These are phyloP conservation scores for Meghimatium bilineatum DNA, from an alignment of 2,888 invertebrate species.

Conservation along the genomic window DNA sequence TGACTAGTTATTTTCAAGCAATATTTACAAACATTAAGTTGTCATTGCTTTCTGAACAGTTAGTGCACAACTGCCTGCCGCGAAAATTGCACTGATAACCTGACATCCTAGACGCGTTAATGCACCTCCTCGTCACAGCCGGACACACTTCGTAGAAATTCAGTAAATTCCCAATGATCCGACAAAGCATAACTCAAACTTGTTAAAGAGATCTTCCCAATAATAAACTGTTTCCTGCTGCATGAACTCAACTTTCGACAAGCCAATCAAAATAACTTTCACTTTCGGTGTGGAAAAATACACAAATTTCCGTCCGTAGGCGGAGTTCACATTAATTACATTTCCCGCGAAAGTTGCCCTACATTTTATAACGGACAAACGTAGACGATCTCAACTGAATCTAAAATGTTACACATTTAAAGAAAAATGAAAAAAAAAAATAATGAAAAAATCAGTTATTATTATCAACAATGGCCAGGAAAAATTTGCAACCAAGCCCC, in stretches of 20 bases:
- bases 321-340: not conserved
- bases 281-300: not conserved
- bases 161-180: not conserved
- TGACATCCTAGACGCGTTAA: too few species aligned
- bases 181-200: not conserved
- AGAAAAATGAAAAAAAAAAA: too few species aligned
- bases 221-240: slow-evolving; percentile 9
- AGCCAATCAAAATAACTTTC: not conserved
- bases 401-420: too few species aligned
- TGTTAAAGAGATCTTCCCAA: not conserved
- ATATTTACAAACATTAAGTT: too few species aligned
- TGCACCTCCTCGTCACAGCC: too few species aligned
- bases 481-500: too few species aligned
- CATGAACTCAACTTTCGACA: not conserved
- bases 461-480: too few species aligned
- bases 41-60: too few species aligned
- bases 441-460: too few species aligned
- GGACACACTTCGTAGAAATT: not conserved
- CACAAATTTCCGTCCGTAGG: not conserved
- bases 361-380: not conserved
- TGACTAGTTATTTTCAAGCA: too few species aligned
- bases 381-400: not conserved
- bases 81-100: too few species aligned
- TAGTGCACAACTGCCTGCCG: too few species aligned
- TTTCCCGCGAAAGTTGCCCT: not conserved